These are phyloP conservation scores for Vollenhovia emeryi DNA, from an alignment of 1,140 invertebrate species.

Conservation along the genomic window DNA sequence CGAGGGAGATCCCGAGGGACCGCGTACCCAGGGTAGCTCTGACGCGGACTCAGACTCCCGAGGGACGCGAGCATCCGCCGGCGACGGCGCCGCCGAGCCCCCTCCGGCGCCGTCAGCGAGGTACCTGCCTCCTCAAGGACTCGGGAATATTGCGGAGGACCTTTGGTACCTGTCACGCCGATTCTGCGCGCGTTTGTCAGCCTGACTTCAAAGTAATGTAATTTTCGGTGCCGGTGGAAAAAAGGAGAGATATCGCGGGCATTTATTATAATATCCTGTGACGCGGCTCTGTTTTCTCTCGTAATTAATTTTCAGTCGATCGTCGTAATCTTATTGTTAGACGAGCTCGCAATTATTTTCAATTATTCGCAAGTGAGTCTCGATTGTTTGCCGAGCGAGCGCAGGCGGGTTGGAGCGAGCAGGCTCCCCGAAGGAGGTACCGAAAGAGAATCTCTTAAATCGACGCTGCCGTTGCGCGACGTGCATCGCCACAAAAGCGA, in stretches of 20 bases:
- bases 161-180: conserved; percentile 54
- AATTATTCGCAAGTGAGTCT: neutral
- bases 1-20: conserved; percentile 64
- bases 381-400: neutral
- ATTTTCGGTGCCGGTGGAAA: neutral
- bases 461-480: conserved; percentile 26
- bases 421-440: neutral
- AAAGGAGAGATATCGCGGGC: neutral
- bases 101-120: conserved; percentile 73
- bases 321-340: neutral
- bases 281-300: neutral
- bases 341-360: neutral
- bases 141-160: conserved; percentile 74
- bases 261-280: neutral
- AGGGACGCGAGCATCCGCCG: conserved; percentile 73
- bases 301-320: neutral
- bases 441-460: conserved; percentile 49
- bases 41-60: conserved; percentile 82
- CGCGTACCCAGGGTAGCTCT: conserved; percentile 65
- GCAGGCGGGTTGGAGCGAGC: neutral
- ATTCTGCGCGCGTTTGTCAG: conserved; percentile 29
- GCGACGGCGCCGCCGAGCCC: conserved; percentile 68
- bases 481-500: conserved; percentile 56
- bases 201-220: neutral
- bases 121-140: conserved; percentile 72